Percentiles rank a stretch among this genome's conserved stretches.
These are phyloP conservation scores for Agapornis roseicollis DNA, from an alignment of 2,113 vertebrate genomes.

Conservation along the genomic window DNA sequence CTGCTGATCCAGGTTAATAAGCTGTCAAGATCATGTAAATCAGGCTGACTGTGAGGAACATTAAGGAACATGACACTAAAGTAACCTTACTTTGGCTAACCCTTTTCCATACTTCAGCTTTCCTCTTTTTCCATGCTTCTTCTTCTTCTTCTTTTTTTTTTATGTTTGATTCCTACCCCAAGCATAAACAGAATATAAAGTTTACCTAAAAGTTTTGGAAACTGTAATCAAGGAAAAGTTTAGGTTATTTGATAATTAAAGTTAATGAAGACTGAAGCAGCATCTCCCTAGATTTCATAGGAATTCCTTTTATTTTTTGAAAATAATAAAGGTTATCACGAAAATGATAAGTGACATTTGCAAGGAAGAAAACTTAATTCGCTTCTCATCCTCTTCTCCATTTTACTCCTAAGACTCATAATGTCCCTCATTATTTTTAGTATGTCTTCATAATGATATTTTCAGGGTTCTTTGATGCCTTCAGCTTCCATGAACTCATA, in stretches of 20 bases:
- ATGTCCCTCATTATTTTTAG: background rate
- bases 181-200: background rate
- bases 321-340: background rate
- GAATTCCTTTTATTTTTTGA: background rate
- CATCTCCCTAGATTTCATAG: background rate
- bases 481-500: background rate
- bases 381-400: background rate
- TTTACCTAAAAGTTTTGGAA: background rate
- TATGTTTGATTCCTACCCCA: background rate
- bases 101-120: background rate
- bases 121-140: background rate
- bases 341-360: background rate
- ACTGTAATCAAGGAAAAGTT: background rate
- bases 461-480: background rate
- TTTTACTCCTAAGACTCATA: background rate
- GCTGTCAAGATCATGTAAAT: background rate
- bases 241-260: background rate
- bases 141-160: too few relatives aligned
- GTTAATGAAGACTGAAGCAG: background rate
- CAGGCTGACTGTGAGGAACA: background rate
- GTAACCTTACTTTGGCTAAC: background rate
- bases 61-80: background rate
- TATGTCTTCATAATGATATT: background rate
- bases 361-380: background rate
- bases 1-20: background rate